Base-by-base conservation (phyloP, 2,113 vertebrate genomes). In the Tringa solitaria region DNA sequence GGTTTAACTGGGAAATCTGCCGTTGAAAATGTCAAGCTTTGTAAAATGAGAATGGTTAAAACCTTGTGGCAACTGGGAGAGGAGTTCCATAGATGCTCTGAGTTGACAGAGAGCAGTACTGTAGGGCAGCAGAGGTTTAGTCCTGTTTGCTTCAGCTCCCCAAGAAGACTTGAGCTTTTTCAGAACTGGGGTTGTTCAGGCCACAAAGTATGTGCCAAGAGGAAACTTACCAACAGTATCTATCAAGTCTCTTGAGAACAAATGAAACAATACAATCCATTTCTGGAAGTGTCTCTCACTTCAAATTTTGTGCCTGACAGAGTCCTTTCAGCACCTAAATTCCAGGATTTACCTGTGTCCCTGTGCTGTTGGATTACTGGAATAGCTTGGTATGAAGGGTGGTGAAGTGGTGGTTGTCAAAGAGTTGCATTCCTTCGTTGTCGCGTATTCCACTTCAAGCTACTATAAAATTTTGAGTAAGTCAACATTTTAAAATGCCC, bases 181-280 rank as follows among this genome's bases (percentile, higher is more conserved):
- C n/a, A 57, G 41, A 48, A 33, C 59, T 9, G 8, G 9, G 21
- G 26, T 16, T 19, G 9, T 59, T 80, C 2, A 17, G 75, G 53
- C 68, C 61, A 45, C 13, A 33, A 46, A 76, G 57, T 37, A 48
- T 16, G 2, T 27, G 33, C 33, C 33, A n/a, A n/a, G 70, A 73
- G 50, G 33, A 63, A 48, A 45, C 37, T 91, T 57, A 19, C 19
- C 5, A 10, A 19, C 0, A 0, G 6, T 69, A 39, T 56, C 60
- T 79, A 0, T 63, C 23, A 57, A 23, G 28, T 93, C n/a, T 84
- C n/a, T 70, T 87, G 65, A 88, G 89, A 84, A 56, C n/a, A 78
- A 81, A 56, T 46, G 32, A 33, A 67, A 81, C 33, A 51, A 76
- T 83, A 28, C 39, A 69, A 8, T 37, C n/a, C 0, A 4, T 57